Evolutionary conservation across 2,113 vertebrate species (phyloP).

Genomic region (Nothobranchius kuhntae): DNA sequence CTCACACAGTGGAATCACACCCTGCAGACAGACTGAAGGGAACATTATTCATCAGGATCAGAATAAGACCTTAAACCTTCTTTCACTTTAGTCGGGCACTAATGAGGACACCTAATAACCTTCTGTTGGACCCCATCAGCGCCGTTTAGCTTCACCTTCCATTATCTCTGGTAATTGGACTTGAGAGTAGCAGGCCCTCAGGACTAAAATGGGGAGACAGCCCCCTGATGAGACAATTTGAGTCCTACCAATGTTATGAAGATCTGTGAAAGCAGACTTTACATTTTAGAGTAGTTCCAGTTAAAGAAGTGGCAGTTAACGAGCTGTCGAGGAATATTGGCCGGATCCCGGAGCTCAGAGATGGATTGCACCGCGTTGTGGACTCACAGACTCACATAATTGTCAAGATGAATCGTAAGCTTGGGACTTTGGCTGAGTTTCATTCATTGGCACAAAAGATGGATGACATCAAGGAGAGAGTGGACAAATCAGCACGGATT

Average conservation of each 20-base stretch:
- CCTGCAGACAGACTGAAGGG: slow-evolving; percentile 33
- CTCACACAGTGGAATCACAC: slow-evolving; percentile 21
- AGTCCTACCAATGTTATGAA: slow-evolving; percentile 42
- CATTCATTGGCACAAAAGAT: too few relatives aligned
- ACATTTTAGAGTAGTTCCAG: slow-evolving; percentile 7
- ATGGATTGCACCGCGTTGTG: too few relatives aligned
- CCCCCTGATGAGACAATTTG: slow-evolving; percentile 43
- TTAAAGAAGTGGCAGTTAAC: neutral
- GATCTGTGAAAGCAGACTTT: slow-evolving; percentile 41
- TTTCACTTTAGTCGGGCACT: slow-evolving; percentile 67
- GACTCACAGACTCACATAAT: too few relatives aligned
- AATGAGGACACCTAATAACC: slow-evolving; percentile 80
- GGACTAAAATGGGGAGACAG: slow-evolving; percentile 40
- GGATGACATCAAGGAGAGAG: too few relatives aligned
- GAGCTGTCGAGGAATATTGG: too few relatives aligned
- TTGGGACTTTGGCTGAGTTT: too few relatives aligned
- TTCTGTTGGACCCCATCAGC: slow-evolving; percentile 77
- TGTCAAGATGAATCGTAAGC: too few relatives aligned
- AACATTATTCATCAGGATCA: slow-evolving; percentile 69
- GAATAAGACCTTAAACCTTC: slow-evolving; percentile 72
- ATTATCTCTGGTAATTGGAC: slow-evolving; percentile 79
- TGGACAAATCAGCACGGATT: too few relatives aligned
- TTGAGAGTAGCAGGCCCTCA: slow-evolving; percentile 60
- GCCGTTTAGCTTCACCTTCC: slow-evolving; percentile 74
- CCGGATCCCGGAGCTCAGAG: too few relatives aligned